phyloP scores from a whole-genome alignment of 2,797 vertebrate species.

The Myiotriccus ornatus region DNA sequence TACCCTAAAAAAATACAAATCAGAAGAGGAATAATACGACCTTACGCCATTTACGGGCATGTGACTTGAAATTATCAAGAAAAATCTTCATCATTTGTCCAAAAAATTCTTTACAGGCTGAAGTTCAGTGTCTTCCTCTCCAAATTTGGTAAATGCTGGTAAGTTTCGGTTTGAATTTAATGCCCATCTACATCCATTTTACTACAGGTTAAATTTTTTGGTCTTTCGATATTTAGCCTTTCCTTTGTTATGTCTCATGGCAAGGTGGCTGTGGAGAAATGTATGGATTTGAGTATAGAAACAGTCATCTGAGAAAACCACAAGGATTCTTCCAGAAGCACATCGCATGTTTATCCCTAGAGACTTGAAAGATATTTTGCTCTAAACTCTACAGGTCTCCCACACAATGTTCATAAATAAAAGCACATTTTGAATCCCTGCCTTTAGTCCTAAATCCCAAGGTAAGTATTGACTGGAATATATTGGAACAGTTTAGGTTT shows the following conservation, averaged over 20 bases:
- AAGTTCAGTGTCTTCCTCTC: background rate
- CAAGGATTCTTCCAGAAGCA: background rate
- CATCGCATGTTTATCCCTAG: background rate
- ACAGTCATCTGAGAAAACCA: background rate
- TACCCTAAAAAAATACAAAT: background rate
- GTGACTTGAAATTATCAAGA: conserved; percentile 15
- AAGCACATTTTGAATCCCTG: conserved; percentile 34
- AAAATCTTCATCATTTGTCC: background rate
- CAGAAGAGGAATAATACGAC: background rate
- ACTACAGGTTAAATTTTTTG: background rate
- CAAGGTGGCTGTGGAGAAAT: background rate
- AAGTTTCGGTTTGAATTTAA: background rate
- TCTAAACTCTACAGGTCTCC: background rate
- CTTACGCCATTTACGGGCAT: conserved; percentile 15
- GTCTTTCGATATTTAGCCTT: background rate
- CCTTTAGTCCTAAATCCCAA: conserved; percentile 51
- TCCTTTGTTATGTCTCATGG: background rate
- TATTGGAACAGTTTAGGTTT: conserved; percentile 51
- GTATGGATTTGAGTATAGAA: background rate
- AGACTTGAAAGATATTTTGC: background rate
- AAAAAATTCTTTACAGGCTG: background rate
- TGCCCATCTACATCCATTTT: background rate
- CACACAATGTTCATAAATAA: conserved; percentile 11
- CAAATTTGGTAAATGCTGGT: background rate
- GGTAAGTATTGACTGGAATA: conserved; percentile 64